These are phyloP conservation scores for Pterophyllum scalare DNA, from an alignment of 2,113 vertebrate genomes.

Conservation along the genomic window DNA sequence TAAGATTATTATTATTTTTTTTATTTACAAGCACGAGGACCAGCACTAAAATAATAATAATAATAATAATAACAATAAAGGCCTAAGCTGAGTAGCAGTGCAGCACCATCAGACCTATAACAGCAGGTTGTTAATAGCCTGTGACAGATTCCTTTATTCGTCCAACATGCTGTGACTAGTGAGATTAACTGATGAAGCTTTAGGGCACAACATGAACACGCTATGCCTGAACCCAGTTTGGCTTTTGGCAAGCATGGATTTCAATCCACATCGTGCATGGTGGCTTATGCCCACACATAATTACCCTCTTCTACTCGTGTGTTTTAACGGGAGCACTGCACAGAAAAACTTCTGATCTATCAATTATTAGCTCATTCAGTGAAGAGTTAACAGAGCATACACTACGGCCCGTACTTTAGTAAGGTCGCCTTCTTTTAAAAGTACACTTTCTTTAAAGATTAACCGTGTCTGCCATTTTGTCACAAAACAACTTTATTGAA, in stretches of 20 bases:
- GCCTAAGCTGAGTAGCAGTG: neutral
- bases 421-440: constrained; percentile 5
- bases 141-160: constrained; percentile 47
- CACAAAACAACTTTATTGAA: neutral
- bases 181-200: constrained; percentile 31
- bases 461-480: neutral
- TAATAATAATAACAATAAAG: no score
- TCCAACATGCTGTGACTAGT: constrained; percentile 38
- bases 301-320: neutral
- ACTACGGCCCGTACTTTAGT: neutral
- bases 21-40: neutral
- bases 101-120: constrained; percentile 7
- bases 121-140: constrained; percentile 27
- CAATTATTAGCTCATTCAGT: neutral
- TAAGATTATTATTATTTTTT: neutral
- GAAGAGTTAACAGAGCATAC: constrained; percentile 4
- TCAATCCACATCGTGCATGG: constrained; percentile 8
- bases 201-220: neutral
- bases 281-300: neutral
- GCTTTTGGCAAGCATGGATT: constrained; percentile 24
- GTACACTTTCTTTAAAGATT: neutral
- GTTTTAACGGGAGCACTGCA: constrained; percentile 35
- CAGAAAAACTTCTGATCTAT: neutral
- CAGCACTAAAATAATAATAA: neutral
- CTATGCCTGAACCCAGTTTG: neutral